Percentiles rank a stretch among this genome's conserved stretches.
These are phyloP conservation scores for Rotaria sp. DNA, from an alignment of 2,888 invertebrate genomes.

Conservation along the genomic window DNA sequence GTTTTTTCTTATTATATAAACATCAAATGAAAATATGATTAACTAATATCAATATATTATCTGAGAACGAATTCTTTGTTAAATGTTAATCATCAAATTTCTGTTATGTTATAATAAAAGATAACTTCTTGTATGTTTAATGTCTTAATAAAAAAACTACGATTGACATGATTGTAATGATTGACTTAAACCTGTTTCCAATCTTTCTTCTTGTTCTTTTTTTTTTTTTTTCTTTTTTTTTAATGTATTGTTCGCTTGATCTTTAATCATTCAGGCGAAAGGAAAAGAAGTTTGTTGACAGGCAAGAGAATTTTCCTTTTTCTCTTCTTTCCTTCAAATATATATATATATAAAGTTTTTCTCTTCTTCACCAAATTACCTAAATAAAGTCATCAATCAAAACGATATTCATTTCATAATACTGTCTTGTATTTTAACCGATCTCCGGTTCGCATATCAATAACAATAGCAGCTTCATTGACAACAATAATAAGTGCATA, in stretches of 20 bases:
- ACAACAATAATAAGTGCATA: background rate
- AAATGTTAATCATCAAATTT: too few species aligned
- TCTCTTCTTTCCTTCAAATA: background rate
- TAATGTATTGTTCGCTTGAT: background rate
- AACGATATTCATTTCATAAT: background rate
- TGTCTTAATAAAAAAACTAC: background rate
- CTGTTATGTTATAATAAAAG: background rate
- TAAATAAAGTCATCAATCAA: slow-evolving; percentile 10
- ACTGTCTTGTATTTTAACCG: background rate
- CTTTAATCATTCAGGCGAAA: background rate
- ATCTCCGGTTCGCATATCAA: background rate
- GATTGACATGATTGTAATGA: background rate
- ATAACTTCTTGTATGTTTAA: background rate
- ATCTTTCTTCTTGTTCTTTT: background rate
- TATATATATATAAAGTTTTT: background rate
- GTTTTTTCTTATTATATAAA: too few species aligned
- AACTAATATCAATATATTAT: too few species aligned
- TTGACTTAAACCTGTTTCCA: background rate
- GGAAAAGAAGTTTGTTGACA: background rate
- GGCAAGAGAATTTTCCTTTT: background rate
- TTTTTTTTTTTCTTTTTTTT: background rate
- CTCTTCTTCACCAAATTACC: background rate
- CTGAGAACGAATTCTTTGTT: too few species aligned
- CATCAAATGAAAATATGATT: too few species aligned
- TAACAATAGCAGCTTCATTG: background rate